A percentile compares a stretch with the other conserved stretches of the same genome.
Evolutionary conservation across 2,888 invertebrate genomes (phyloP).

Genomic region (Drosophila multiciliata): DNA sequence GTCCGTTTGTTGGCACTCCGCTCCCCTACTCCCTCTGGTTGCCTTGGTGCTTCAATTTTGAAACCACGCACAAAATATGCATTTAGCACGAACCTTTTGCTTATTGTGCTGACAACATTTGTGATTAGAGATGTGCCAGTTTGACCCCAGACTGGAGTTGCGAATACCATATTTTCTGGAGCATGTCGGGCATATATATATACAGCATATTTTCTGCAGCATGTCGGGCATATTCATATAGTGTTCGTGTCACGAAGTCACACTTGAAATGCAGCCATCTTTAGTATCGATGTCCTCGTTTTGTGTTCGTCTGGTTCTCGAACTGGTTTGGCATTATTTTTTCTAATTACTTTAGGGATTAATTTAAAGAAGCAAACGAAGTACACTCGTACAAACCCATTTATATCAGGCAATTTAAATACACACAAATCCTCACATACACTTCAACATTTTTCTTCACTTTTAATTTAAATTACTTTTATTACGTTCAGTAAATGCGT

Average conservation of each 20-base stretch:
- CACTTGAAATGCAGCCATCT: neutral
- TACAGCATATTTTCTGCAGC: neutral
- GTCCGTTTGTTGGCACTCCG: neutral
- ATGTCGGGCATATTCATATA: neutral
- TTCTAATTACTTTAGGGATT: constrained; percentile 82
- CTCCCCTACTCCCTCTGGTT: constrained; percentile 23
- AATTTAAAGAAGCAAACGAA: constrained; percentile 72
- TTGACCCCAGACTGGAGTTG: neutral
- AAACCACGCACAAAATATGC: constrained; percentile 70
- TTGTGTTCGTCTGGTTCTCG: constrained; percentile 50
- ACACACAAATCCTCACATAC: constrained; percentile 31
- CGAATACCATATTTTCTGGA: neutral
- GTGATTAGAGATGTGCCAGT: constrained; percentile 9
- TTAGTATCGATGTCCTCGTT: constrained; percentile 12
- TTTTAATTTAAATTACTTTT: constrained; percentile 83
- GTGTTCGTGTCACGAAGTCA: constrained; percentile 2
- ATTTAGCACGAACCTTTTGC: constrained; percentile 72
- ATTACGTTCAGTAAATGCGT: constrained; percentile 67
- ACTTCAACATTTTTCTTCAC: constrained; percentile 71
- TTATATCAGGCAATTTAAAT: constrained; percentile 50
- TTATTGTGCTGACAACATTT: constrained; percentile 16
- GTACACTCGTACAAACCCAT: constrained; percentile 49
- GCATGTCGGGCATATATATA: neutral
- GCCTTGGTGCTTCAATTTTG: constrained; percentile 54
- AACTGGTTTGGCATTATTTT: constrained; percentile 69